Percentiles rank a stretch among this genome's conserved stretches.
Conservation (phyloP, 2,113 vertebrate genomes). For the Ginglymostoma cirratum region DNA sequence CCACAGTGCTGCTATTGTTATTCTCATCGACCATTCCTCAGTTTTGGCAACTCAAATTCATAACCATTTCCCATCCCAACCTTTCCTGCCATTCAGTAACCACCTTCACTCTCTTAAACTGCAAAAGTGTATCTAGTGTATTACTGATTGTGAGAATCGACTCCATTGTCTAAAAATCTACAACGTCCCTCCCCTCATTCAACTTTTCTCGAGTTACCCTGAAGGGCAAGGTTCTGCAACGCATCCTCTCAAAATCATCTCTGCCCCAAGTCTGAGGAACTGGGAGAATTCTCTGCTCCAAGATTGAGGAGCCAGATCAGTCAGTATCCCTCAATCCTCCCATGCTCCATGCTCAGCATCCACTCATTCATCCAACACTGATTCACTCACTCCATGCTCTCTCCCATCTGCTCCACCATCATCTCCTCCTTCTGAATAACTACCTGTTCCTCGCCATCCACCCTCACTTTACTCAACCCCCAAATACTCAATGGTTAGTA, state of each 20-base stretch:
- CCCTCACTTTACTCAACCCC: neutral
- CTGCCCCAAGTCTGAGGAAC: neutral
- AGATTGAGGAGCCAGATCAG: neutral
- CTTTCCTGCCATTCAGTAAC: neutral
- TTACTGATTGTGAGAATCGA: neutral
- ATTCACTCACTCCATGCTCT: neutral
- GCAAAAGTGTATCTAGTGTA: neutral
- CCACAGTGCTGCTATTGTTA: neutral
- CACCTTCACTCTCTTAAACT: neutral
- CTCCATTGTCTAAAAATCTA: neutral
- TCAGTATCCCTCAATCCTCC: neutral
- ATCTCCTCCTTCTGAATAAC: neutral
- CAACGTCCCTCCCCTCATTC: neutral
- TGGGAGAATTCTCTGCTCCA: neutral
- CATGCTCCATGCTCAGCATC: neutral
- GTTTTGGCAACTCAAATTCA: neutral
- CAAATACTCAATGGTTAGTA: too few relatives aligned
- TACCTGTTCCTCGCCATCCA: neutral
- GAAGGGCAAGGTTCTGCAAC: neutral
- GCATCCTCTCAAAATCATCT: neutral
- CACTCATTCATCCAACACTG: neutral
- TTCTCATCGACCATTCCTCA: neutral
- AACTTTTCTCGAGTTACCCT: neutral
- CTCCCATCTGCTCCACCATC: neutral
- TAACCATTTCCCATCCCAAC: neutral